Percentiles rank a stretch among this genome's conserved stretches.
phyloP scores from a whole-genome alignment of 2,113 vertebrate species.

The Atrichornis clamosus region DNA sequence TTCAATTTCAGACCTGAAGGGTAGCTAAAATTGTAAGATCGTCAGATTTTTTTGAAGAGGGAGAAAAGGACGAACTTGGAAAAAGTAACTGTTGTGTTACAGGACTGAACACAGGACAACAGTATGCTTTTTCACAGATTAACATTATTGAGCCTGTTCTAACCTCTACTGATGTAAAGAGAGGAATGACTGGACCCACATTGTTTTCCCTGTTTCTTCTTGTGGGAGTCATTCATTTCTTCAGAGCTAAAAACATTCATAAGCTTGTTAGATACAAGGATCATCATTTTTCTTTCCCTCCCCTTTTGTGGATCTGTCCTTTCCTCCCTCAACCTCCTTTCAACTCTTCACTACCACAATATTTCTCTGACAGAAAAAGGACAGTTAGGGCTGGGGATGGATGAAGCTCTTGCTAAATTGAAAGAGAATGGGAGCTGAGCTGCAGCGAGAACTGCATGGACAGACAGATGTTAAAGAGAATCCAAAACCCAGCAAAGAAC shows the following conservation, averaged over 20 bases:
- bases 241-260: neutral
- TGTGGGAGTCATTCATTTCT: neutral
- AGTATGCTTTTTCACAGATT: neutral
- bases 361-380: neutral
- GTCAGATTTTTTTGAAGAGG: neutral
- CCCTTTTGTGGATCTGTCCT: neutral
- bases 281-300: neutral
- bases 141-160: neutral
- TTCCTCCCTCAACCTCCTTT: neutral
- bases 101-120: slow-evolving; percentile 12
- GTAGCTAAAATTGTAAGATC: neutral
- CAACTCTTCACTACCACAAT: neutral
- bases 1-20: neutral
- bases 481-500: neutral
- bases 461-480: neutral
- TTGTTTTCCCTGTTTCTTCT: neutral
- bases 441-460: neutral
- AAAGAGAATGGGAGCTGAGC: neutral
- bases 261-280: neutral
- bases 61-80: neutral
- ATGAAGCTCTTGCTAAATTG: neutral
- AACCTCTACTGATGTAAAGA: neutral
- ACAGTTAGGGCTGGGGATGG: neutral
- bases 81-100: neutral
- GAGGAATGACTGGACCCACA: neutral